Evolutionary conservation across 2,113 vertebrate genomes (phyloP), one percentile per base, ranked within the genome.

Genomic region (Apus apus): DNA sequence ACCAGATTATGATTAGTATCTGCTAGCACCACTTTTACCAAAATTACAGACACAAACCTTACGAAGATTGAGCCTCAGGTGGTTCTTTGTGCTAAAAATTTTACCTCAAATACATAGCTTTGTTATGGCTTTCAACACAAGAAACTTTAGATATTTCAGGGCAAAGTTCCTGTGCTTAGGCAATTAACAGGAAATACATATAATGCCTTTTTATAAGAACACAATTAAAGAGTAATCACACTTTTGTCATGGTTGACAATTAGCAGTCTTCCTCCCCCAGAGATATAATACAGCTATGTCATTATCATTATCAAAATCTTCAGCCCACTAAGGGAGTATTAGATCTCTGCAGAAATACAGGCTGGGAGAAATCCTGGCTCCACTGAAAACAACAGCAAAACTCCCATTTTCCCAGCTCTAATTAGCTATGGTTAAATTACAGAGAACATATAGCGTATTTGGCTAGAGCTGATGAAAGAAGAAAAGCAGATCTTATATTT

Each of bases 261-360:
- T 94, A 96, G 87, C 89, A 91, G 64, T 58, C 64, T 84, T 95
- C 71, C 67, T 84, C 45, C 93, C 58, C 87, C 60, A 85, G 91
- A 91, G 89, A 94, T 74, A 40, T 38, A 76, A 91, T 27, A 83
- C 75, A 95, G 75, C 85, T 96, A 56, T 96, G 93, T 85, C 94
- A 91, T 96, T 93, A 96, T 94, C 93, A 85, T 97, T 95, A 96
- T 94, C 93, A 85, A 96, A 95, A 96, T 90, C 89, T 93, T 50
- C 51, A 93, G 64, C 62, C 75, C 71, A 73, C 93, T 82, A 57
- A 85, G 89, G 94, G 94, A 96, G 60, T 95, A 95, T 91, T 90
- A 96, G 85, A 87, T 85, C 87, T 85, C 27, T 70, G 56, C 58
- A 91, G 67, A 75, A 93, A 96, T 95, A 89, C 85, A 85, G 60